Evolutionary conservation across 1,140 invertebrate genomes (phyloP), one percentile per base, ranked within the genome.

Genomic region (Chrysopa pallens): DNA sequence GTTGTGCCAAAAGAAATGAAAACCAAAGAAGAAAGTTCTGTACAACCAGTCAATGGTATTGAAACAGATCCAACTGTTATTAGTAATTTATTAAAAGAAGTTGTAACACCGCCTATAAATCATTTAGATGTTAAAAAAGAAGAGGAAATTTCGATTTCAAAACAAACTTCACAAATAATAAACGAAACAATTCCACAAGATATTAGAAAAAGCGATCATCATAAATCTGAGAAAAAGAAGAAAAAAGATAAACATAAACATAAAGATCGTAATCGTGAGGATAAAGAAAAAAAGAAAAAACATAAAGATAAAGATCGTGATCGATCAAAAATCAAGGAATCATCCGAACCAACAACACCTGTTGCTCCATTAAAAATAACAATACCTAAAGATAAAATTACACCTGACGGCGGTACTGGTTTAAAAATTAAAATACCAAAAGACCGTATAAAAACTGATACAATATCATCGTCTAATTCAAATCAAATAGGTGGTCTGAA

Each of bases 391-490:
- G 74, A 77, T 40, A 74, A 73, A 52, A 55, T 74, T 11, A 33
- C 31, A 4, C 51, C 46, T 59, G 35, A 41, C 38, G 17, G 36
- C 42, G 14, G 46, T 38, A 55, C 57, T 2, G 60, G 65, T 6
- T 51, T 76, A 8, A 78, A 77, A 51, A 70, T 78, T 13, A 76
- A 74, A 56, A 77, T 79, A 31, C 67, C 72, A 1, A 76, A 74
- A 49, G 72, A 76, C 44, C 56, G 64, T 23, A 59, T 74, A 13
- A 70, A 67, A 48, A 62, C 57, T 35, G 59, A 62, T 39, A 51
- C 55, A 17, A 47, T 54, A 11, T 44, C 50, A 12, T 48, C 58
- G 11, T 48, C 55, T 28, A 44, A 43, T 42, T 40, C 42, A 49
- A 45, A 51, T 44, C 46, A 52, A 39, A 11, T 58, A 50, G 59